Evolutionary conservation across 2,113 vertebrate species (phyloP), one percentile per base, ranked within the genome.

Genomic region (Chlorocebus sabaeus): DNA sequence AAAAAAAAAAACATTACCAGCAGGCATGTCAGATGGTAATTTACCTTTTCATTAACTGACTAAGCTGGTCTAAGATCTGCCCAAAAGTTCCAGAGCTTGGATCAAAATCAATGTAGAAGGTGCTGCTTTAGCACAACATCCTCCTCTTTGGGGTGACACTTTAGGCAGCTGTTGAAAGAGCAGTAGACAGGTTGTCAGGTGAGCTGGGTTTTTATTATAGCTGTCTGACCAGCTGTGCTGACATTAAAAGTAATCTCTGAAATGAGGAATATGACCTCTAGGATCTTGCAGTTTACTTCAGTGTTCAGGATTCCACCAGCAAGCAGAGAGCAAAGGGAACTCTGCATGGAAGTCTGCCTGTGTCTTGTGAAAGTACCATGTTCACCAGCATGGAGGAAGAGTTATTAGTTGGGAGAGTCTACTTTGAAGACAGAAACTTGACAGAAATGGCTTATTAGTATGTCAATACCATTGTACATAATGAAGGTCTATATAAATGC

Each of bases 401-500:
- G 30, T n/a, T 93, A 8, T 64, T 95, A 87, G 67, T 59, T 83
- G 75, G 35, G n/a, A 90, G n/a, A 73, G 38, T 70, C 25, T 83
- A 12, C 84, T 96, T 93, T 87, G 27, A 80, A 97, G 61, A 38
- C 76, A 16, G 40, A 76, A 81, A 88, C 10, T 90, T 88, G 93
- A 50, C 43, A 92, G 48, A 76, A 61, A 48, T 85, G n/a, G 30
- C 57, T 76, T 45, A 93, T 86, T 92, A 64, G 20, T 70, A 5
- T 70, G 23, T 94, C 50, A 85, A 61, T 94, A 76, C 14, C 20
- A 50, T 4, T 91, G 73, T 85, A 73, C 3, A 32, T 35, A 35
- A 8, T 76, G n/a, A 97, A 89, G 72, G 8, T 72, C 25, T 43
- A 6, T 40, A 50, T 55, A 35, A 86, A 79, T 55, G 43, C 55